Evolutionary conservation across 2,113 vertebrate species (phyloP).

Genomic region (Geococcyx californianus): DNA sequence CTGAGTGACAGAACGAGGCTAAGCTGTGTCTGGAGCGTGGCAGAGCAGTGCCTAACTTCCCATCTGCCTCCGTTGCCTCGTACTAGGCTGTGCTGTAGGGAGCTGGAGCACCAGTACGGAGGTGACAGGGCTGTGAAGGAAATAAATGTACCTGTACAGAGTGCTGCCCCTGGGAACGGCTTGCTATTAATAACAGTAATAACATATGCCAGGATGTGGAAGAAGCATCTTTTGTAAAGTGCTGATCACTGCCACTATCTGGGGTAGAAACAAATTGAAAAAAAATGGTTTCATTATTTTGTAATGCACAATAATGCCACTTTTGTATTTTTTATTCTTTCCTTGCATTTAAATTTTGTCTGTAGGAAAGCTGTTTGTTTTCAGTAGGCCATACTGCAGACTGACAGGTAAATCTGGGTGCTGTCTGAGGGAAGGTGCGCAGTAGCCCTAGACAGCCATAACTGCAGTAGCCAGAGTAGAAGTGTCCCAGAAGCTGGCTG

Average conservation of each 20-base stretch:
- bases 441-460: background rate
- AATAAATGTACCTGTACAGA: conserved; percentile 53
- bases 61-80: background rate
- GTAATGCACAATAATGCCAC: background rate
- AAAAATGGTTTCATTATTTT: conserved; percentile 8
- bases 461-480: background rate
- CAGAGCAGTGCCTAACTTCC: background rate
- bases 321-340: background rate
- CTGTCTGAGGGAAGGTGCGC: background rate
- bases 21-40: background rate
- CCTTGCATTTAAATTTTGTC: background rate
- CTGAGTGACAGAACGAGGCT: conserved; percentile 22
- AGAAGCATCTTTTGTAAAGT: conserved; percentile 16
- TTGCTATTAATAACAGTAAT: conserved; percentile 65
- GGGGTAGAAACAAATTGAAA: background rate
- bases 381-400: background rate
- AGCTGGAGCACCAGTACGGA: background rate
- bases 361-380: background rate
- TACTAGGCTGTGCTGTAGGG: background rate
- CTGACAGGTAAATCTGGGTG: background rate
- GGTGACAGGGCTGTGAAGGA: conserved; percentile 14
- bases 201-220: conserved; percentile 49
- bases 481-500: background rate
- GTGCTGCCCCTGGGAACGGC: background rate
- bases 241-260: conserved; percentile 14